Base-by-base conservation (phyloP, 2,888 invertebrate species). In the Sphaeridia pumilis region DNA sequence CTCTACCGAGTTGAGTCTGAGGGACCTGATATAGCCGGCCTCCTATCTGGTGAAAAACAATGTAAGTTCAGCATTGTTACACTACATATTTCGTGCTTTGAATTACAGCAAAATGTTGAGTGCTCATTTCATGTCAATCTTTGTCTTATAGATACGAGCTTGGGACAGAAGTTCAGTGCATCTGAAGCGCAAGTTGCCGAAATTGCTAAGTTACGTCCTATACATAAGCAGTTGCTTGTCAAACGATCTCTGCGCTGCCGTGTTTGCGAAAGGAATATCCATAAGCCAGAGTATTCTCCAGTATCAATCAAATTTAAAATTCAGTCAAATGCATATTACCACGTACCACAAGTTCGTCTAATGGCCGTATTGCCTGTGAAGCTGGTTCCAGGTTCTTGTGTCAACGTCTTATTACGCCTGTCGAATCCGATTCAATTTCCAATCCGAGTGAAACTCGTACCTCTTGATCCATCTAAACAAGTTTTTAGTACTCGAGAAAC, bases 281-380 rank as follows among this genome's bases (percentile, higher is more conserved):
- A 88, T 73, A 97, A 95, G 72, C 92, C 94, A 1, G 95, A 97
- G 72, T 90, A 86, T 73, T 92, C 88, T 74, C 88, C 94, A 0
- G 84, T 83, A 49, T 93, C 93, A 4, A 87, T 92, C 67, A 94
- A 93, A 74, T 97, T 95, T 73, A 94, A 95, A 74, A 95, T 98
- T 58, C 94, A 94, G 70, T 75, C 93, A 53, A 83, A 90, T 64
- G 94, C 94, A 5, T 83, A 82, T 69, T 88, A 87, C 70, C 89
- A 92, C 69, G 82, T 95, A 25, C 95, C 94, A 0, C 94, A 95
- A 72, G 78, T 95, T 45, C 81, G 89, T 50, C 81, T 95, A 60
- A 82, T 60, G 58, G 54, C 55, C 27, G 59, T 62, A 10, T 34
- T 89, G 56, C 81, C 82, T 12, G 80, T 81, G 58, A 82, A 84